Evolutionary conservation across 2,888 invertebrate species (phyloP).

Genomic region (Strigamia crassipes): DNA sequence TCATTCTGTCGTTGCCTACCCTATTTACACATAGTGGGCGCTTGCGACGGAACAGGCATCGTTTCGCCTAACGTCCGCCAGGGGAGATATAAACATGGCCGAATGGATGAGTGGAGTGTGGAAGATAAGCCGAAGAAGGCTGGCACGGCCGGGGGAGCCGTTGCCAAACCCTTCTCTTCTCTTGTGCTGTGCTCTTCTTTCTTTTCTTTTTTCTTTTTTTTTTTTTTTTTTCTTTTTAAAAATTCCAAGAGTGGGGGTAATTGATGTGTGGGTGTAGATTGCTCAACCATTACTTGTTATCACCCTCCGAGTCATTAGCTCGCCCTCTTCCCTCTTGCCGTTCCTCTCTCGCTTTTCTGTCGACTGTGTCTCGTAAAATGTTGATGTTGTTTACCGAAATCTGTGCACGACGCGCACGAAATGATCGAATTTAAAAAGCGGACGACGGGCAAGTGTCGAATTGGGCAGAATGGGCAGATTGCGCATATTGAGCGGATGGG

Average conservation of each 20-base stretch:
- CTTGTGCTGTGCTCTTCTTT: too few relatives aligned
- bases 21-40: constrained; percentile 26
- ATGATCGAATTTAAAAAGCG: too few relatives aligned
- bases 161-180: neutral
- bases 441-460: too few relatives aligned
- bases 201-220: too few relatives aligned
- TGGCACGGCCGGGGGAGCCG: constrained; percentile 3
- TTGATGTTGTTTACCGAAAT: neutral
- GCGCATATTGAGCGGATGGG: constrained; percentile 2
- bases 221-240: too few relatives aligned
- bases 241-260: neutral
- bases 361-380: neutral
- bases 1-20: constrained; percentile 4
- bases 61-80: constrained; percentile 12
- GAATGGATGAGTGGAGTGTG: constrained; percentile 16
- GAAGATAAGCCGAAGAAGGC: neutral
- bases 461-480: too few relatives aligned
- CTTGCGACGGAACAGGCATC: constrained; percentile 30
- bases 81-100: constrained; percentile 18
- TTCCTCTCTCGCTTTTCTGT: neutral
- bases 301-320: neutral
- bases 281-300: neutral
- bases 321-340: too few relatives aligned
- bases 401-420: too few relatives aligned
- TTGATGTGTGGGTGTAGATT: constrained; percentile 1